phyloP scores from a whole-genome alignment of 2,113 vertebrate species.

The Limanda limanda region DNA sequence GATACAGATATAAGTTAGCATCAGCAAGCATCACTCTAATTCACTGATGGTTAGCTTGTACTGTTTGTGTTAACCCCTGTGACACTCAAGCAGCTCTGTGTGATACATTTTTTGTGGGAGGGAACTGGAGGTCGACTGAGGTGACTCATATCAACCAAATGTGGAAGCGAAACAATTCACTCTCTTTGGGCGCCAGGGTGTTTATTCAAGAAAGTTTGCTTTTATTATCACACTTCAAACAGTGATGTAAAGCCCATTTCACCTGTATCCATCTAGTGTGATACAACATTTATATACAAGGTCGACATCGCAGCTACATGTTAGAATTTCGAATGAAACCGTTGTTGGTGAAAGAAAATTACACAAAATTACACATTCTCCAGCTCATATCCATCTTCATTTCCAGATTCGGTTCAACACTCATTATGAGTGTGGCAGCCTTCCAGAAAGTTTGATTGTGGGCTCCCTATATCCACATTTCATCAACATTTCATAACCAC shows the following conservation, averaged over 20 bases:
- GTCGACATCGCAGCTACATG: neutral
- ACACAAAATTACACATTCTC: neutral
- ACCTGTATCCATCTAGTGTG: neutral
- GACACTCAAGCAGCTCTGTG: neutral
- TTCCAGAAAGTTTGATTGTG: neutral
- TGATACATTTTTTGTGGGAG: neutral
- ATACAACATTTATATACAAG: neutral
- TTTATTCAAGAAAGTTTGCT: constrained; percentile 4
- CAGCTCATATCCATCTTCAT: too few species aligned
- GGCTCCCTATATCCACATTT: neutral
- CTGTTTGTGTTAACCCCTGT: neutral
- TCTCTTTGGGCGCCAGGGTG: neutral
- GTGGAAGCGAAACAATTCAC: neutral
- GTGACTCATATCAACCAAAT: neutral
- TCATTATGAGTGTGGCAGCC: neutral
- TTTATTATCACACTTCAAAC: constrained; percentile 11
- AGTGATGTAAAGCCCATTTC: neutral
- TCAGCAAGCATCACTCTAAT: neutral
- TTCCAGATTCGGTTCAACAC: too few species aligned
- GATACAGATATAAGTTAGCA: neutral
- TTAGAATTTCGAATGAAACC: neutral
- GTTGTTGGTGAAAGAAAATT: neutral
- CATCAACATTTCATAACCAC: neutral
- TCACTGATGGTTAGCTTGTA: neutral
- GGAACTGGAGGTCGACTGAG: neutral